phyloP scores from a whole-genome alignment of 2,797 vertebrate species.

The Centropyge bicolor region DNA sequence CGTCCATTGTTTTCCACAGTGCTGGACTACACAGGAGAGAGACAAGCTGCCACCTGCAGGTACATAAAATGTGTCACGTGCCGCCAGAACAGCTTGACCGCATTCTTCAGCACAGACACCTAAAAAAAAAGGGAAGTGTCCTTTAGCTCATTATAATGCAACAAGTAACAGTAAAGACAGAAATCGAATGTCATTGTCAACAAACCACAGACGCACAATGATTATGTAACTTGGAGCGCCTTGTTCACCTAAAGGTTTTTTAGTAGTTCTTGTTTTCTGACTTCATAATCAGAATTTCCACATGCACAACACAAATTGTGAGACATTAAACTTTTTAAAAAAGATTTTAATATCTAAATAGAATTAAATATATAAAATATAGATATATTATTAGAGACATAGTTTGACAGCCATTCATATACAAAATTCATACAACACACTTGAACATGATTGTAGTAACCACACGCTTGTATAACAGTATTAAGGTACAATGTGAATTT shows the following conservation, averaged over 20 bases:
- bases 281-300: background rate
- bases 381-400: background rate
- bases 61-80: conserved; percentile 20
- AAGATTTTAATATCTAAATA: background rate
- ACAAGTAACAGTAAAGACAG: background rate
- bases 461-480: background rate
- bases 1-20: conserved; percentile 74
- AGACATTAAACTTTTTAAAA: background rate
- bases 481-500: background rate
- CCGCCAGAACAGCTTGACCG: background rate
- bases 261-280: background rate
- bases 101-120: conserved; percentile 63
- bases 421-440: background rate
- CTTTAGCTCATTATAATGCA: background rate
- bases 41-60: conserved; percentile 57
- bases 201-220: background rate
- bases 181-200: background rate
- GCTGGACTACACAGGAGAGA: conserved; percentile 74
- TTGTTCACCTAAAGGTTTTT: background rate
- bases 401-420: background rate
- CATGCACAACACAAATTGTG: background rate
- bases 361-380: background rate
- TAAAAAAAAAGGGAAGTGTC: conserved; percentile 39
- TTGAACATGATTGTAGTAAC: background rate
- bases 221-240: background rate